Conservation (phyloP, 2,797 vertebrate genomes). For the Micropoecilia bifurca region DNA sequence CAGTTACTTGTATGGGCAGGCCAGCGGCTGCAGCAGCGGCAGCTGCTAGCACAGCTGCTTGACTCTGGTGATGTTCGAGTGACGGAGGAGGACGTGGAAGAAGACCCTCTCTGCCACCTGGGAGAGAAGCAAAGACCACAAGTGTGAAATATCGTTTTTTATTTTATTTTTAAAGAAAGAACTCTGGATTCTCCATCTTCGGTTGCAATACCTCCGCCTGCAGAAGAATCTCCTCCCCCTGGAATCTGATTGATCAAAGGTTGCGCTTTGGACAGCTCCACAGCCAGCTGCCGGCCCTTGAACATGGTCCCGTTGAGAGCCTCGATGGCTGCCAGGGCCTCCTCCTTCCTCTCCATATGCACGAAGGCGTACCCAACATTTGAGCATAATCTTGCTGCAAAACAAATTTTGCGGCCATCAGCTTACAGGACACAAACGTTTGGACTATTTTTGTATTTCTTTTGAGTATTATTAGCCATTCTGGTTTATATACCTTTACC, state of each 20-base stretch:
- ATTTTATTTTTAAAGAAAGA: slow-evolving; percentile 1
- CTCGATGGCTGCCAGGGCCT: slow-evolving; percentile 91
- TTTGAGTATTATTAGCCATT: neutral
- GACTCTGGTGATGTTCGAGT: slow-evolving; percentile 85
- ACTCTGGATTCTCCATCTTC: neutral
- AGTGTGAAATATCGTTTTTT: neutral
- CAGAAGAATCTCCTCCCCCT: slow-evolving; percentile 43
- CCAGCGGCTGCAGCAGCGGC: slow-evolving; percentile 83
- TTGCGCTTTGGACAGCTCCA: slow-evolving; percentile 91
- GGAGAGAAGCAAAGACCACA: slow-evolving; percentile 5
- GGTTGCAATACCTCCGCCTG: slow-evolving; percentile 24
- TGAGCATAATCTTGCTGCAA: slow-evolving; percentile 84
- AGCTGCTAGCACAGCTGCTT: slow-evolving; percentile 83
- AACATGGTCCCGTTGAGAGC: slow-evolving; percentile 93
- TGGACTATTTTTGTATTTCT: neutral
- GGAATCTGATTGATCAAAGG: slow-evolving; percentile 78
- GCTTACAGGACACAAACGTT: slow-evolving; percentile 5
- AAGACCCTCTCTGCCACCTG: slow-evolving; percentile 77
- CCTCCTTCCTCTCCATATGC: slow-evolving; percentile 97
- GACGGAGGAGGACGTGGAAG: slow-evolving; percentile 76
- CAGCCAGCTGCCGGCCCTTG: slow-evolving; percentile 93
- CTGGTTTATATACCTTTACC: slow-evolving; percentile 73
- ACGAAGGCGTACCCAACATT: slow-evolving; percentile 96
- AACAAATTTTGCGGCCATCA: neutral
- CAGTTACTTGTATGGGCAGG: slow-evolving; percentile 80